phyloP scores from a whole-genome alignment of 2,113 vertebrate species.

The Promerops cafer region DNA sequence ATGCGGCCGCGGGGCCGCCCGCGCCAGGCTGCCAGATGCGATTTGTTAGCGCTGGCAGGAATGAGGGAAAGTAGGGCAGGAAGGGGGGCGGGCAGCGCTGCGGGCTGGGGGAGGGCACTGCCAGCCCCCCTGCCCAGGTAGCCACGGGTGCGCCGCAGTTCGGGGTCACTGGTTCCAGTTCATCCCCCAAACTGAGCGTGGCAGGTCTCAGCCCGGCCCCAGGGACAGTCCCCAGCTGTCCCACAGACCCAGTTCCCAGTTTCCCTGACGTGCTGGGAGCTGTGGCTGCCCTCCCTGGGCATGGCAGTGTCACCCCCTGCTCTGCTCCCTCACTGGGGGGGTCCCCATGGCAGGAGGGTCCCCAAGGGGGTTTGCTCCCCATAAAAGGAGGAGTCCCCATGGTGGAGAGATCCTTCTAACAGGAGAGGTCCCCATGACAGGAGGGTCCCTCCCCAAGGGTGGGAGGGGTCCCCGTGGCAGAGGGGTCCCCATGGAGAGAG shows the following conservation, averaged over 20 bases:
- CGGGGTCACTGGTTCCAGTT: neutral
- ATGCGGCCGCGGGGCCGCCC: neutral
- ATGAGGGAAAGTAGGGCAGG: neutral
- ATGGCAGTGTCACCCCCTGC: fast-evolving
- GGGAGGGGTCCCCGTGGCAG: neutral
- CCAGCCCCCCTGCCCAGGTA: neutral
- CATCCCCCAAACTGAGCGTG: fast-evolving
- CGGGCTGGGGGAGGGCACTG: neutral
- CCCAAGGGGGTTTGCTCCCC: too few species aligned
- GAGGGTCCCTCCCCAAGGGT: neutral
- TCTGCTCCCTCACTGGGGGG: fast-evolving
- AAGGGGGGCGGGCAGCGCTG: neutral
- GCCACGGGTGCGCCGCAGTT: fast-evolving
- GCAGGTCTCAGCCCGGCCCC: neutral
- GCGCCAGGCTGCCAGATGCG: neutral
- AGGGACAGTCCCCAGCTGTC: neutral
- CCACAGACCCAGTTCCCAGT: neutral
- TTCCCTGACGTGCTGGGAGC: neutral
- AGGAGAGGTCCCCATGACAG: neutral
- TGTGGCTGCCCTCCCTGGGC: neutral
- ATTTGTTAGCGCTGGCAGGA: neutral
- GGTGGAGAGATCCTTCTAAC: neutral
- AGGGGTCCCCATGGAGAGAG: too few species aligned
- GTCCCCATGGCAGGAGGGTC: neutral
- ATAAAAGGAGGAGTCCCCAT: neutral